Percentiles rank a stretch among this genome's conserved stretches.
Conservation (phyloP, 2,113 vertebrate genomes). For the Centrocercus urophasianus region DNA sequence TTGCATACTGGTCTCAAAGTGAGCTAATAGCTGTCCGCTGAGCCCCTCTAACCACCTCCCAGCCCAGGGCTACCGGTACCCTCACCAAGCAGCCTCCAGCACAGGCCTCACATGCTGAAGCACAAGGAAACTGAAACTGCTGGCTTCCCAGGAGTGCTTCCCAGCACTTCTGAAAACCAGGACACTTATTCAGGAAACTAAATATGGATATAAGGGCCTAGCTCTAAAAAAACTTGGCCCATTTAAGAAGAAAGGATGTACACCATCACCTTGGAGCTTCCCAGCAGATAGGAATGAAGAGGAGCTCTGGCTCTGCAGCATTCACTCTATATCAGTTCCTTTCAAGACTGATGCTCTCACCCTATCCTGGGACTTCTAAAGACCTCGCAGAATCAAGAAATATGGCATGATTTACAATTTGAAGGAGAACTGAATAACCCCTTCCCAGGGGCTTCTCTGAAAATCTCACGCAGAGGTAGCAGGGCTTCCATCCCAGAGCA, state of each 20-base stretch:
- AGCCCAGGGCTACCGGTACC: background rate
- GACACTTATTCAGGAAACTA: conserved; percentile 66
- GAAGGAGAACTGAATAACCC: background rate
- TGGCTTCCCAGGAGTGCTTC: conserved; percentile 41
- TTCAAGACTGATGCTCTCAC: background rate
- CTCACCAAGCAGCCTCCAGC: background rate
- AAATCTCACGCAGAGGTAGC: background rate
- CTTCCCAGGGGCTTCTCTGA: conserved; percentile 17
- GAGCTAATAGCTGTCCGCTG: background rate
- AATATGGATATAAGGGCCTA: conserved; percentile 61
- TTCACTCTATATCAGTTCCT: conserved; percentile 22
- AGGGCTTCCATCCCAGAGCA: background rate
- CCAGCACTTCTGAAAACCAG: conserved; percentile 57
- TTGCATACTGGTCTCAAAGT: background rate
- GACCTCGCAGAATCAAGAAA: background rate
- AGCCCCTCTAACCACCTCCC: background rate
- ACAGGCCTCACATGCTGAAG: background rate
- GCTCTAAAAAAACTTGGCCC: conserved; percentile 64
- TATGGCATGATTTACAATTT: background rate
- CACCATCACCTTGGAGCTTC: conserved; percentile 60
- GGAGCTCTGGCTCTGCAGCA: background rate
- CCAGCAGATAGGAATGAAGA: conserved; percentile 30
- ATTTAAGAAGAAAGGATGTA: conserved; percentile 67
- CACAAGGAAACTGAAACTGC: background rate
- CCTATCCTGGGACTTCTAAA: conserved; percentile 30